These are phyloP conservation scores for Dendropsophus ebraccatus DNA, from an alignment of 2,113 vertebrate genomes.

Conservation along the genomic window DNA sequence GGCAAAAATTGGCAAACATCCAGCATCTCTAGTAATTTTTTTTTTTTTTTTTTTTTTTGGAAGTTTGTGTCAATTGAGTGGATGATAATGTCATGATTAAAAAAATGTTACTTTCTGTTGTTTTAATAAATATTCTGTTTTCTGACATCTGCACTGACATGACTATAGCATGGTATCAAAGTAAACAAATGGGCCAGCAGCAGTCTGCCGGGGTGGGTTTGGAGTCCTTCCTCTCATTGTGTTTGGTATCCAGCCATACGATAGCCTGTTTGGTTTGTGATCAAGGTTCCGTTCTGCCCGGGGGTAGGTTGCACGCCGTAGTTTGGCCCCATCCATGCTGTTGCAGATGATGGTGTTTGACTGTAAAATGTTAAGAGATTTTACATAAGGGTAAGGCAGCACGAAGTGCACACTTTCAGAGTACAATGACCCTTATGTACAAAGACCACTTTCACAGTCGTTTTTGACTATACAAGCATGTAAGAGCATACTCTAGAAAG, in stretches of 20 bases:
- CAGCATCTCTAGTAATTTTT: constrained; percentile 69
- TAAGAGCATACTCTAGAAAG: neutral
- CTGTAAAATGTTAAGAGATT: constrained; percentile 66
- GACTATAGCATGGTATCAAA: constrained; percentile 71
- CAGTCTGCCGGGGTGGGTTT: constrained; percentile 67
- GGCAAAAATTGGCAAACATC: constrained; percentile 76
- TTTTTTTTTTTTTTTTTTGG: constrained; percentile 55
- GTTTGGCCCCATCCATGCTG: constrained; percentile 86
- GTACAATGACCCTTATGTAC: neutral
- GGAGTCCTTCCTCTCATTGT: constrained; percentile 78
- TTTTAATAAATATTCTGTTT: constrained; percentile 80
- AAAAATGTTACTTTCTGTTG: constrained; percentile 71
- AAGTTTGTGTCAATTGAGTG: constrained; percentile 79
- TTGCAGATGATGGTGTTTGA: constrained; percentile 87
- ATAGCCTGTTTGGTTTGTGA: constrained; percentile 86
- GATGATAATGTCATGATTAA: constrained; percentile 78
- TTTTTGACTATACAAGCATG: neutral
- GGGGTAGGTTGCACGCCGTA: constrained; percentile 82
- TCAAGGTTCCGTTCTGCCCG: constrained; percentile 87
- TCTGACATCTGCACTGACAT: constrained; percentile 79
- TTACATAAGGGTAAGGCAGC: neutral
- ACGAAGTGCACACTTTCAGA: neutral
- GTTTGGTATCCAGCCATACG: constrained; percentile 89
- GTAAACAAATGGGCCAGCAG: constrained; percentile 56
- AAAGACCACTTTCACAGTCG: neutral